Conservation (phyloP, 2,797 vertebrate genomes). For the Enteromius thamalakanensis region DNA sequence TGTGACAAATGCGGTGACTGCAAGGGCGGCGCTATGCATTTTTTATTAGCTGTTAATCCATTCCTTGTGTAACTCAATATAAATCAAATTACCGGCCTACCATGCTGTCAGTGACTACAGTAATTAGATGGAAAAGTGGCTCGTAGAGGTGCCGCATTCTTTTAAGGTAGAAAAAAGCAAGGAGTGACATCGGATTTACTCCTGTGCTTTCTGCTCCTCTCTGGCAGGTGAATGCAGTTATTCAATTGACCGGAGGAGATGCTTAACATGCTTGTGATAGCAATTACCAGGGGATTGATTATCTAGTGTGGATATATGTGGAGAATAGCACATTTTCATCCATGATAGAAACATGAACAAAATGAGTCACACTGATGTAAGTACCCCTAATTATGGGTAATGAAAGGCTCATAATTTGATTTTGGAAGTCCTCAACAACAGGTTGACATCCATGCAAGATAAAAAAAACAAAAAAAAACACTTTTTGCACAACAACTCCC, state of each 20-base stretch:
- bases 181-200: conserved; percentile 55
- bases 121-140: conserved; percentile 61
- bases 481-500: too few relatives aligned
- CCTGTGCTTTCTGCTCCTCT: conserved; percentile 10
- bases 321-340: background rate
- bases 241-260: background rate
- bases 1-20: conserved; percentile 49
- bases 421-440: too few relatives aligned
- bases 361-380: background rate
- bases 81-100: conserved; percentile 65
- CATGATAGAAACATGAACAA: background rate
- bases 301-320: background rate
- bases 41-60: conserved; percentile 63
- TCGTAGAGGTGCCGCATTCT: conserved; percentile 25
- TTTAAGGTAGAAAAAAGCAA: conserved; percentile 38
- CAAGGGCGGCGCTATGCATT: conserved; percentile 52
- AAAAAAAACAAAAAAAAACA: too few relatives aligned
- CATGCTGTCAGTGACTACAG: conserved; percentile 61
- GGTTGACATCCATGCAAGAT: too few relatives aligned
- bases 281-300: background rate
- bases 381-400: too few relatives aligned
- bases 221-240: conserved; percentile 14
- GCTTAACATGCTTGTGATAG: background rate
- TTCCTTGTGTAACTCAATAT: conserved; percentile 65
- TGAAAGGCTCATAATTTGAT: too few relatives aligned